These are phyloP conservation scores for Leptinotarsa undecemlineata DNA, from an alignment of 1,140 invertebrate genomes.

Conservation along the genomic window DNA sequence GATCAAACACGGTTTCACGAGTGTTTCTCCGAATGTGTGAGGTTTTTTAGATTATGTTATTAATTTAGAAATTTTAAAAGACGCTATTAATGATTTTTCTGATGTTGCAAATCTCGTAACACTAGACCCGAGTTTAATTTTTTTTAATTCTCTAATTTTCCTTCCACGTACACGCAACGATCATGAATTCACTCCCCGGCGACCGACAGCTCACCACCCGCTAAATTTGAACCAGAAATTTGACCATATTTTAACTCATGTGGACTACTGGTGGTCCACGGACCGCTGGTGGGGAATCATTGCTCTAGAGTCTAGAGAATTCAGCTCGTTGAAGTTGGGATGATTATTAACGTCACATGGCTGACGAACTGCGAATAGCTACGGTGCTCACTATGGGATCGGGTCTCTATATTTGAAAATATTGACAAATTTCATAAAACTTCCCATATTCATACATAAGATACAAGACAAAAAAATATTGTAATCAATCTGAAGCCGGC, in stretches of 20 bases:
- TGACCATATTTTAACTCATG: background rate
- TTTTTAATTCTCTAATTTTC: slow-evolving; percentile 39
- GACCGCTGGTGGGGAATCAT: background rate
- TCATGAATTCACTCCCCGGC: no score
- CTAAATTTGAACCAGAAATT: slow-evolving; percentile 27
- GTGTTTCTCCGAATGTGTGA: slow-evolving; percentile 5
- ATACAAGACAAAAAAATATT: no score
- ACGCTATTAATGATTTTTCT: slow-evolving; percentile 36
- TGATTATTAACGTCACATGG: no score
- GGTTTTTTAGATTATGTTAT: slow-evolving; percentile 28
- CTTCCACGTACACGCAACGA: background rate
- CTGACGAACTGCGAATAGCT: no score
- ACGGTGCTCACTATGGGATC: no score
- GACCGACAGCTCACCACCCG: no score
- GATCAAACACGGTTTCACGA: slow-evolving; percentile 25
- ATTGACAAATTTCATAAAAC: no score
- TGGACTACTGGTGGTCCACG: background rate
- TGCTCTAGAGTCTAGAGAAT: no score
- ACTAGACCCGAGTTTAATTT: slow-evolving; percentile 36
- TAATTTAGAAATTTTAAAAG: slow-evolving; percentile 38
- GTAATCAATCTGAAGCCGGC: no score
- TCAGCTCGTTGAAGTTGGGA: no score
- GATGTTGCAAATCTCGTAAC: slow-evolving; percentile 30
- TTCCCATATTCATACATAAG: no score
- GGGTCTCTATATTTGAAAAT: no score